phyloP scores from a whole-genome alignment of 2,797 vertebrate species.

The Parambassis ranga region DNA sequence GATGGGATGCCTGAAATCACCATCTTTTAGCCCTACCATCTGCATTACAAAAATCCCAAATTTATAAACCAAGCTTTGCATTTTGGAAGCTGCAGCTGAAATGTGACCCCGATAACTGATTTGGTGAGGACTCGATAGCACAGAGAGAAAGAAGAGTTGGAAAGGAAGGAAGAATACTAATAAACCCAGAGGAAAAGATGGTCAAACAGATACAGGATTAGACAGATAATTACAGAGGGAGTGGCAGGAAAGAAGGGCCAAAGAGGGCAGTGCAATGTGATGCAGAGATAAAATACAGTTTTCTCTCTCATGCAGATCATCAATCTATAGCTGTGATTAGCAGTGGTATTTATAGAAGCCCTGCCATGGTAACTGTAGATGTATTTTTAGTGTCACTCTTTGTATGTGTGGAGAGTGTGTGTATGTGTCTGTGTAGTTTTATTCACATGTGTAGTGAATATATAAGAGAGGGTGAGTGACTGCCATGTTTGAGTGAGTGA shows the following conservation, averaged over 20 bases:
- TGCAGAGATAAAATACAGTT: slow-evolving; percentile 3
- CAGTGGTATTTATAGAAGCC: slow-evolving; percentile 73
- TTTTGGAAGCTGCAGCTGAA: not conserved
- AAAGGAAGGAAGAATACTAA: not conserved
- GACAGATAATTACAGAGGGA: not conserved
- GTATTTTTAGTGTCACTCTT: slow-evolving; percentile 75
- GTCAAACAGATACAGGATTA: not conserved
- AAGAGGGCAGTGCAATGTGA: not conserved
- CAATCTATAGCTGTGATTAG: slow-evolving; percentile 65
- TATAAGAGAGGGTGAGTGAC: not conserved
- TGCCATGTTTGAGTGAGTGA: not conserved
- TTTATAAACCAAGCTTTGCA: not conserved
- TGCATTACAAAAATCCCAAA: not conserved
- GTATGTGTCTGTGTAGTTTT: slow-evolving; percentile 30
- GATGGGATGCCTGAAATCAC: not conserved
- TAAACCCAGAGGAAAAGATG: not conserved
- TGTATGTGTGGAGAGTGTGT: slow-evolving; percentile 39
- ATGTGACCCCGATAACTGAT: not conserved
- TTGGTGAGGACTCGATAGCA: not conserved
- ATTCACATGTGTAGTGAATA: slow-evolving; percentile 25
- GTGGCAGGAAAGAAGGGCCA: not conserved
- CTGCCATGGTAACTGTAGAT: slow-evolving; percentile 74
- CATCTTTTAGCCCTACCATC: not conserved
- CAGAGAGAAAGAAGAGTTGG: not conserved
- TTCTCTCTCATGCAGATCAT: slow-evolving; percentile 30